Conservation (phyloP, 2,888 invertebrate species). For the Hofmannophila pseudospretella region DNA sequence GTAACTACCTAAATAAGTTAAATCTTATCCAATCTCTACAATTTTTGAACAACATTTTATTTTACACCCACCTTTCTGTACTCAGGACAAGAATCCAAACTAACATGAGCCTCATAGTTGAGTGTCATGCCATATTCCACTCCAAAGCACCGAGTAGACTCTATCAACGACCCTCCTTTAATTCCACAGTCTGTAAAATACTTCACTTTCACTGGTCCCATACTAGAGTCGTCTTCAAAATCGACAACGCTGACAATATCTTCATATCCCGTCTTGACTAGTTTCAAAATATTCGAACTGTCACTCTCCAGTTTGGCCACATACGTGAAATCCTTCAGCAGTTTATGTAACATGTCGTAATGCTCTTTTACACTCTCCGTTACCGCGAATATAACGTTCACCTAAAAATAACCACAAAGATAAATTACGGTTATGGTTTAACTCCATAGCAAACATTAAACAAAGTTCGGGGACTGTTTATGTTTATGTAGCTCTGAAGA, state of each 20-base stretch:
- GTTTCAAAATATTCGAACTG: slow-evolving; percentile 90
- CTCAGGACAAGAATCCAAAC: slow-evolving; percentile 74
- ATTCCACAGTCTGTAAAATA: slow-evolving; percentile 86
- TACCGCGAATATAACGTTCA: slow-evolving; percentile 93
- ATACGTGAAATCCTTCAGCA: slow-evolving; percentile 85
- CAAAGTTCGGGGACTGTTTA: background rate
- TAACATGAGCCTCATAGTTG: slow-evolving; percentile 80
- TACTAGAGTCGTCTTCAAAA: slow-evolving; percentile 79
- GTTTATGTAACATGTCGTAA: slow-evolving; percentile 82
- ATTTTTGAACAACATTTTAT: no score
- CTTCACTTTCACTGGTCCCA: slow-evolving; percentile 79
- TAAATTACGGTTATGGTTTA: slow-evolving; percentile 1
- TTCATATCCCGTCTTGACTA: slow-evolving; percentile 89
- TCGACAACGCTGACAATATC: slow-evolving; percentile 82
- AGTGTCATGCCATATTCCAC: slow-evolving; percentile 80
- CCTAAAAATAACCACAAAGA: slow-evolving; percentile 49
- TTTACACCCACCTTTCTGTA: slow-evolving; percentile 55
- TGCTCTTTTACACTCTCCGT: slow-evolving; percentile 82
- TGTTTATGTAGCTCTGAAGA: slow-evolving; percentile 5
- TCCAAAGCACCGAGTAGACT: slow-evolving; percentile 78
- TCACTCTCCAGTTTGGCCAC: slow-evolving; percentile 88
- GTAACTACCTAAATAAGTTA: no score
- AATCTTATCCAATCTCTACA: no score
- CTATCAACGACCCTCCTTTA: slow-evolving; percentile 55
- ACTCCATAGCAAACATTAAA: background rate